These are phyloP conservation scores for Myotis daubentonii DNA, from an alignment of 2,797 vertebrate genomes.

Conservation along the genomic window DNA sequence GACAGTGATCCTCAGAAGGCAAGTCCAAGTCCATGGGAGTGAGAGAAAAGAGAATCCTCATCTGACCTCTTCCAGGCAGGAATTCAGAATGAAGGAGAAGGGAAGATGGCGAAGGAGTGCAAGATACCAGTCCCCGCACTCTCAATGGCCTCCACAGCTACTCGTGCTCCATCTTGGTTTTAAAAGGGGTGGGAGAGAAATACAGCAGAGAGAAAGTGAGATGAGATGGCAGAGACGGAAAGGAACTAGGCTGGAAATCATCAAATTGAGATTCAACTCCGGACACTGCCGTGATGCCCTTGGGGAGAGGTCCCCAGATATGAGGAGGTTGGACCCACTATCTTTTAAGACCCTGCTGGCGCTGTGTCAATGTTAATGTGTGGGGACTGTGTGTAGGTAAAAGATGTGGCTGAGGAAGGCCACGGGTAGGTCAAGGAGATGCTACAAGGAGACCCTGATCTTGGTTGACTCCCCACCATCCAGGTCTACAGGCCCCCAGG, in stretches of 20 bases:
- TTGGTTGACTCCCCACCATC: not conserved
- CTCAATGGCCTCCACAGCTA: not conserved
- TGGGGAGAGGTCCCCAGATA: not conserved
- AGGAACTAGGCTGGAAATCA: not conserved
- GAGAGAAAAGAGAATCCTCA: slow-evolving; percentile 65
- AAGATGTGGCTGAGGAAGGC: not conserved
- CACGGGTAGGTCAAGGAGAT: not conserved
- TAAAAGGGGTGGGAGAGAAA: not conserved
- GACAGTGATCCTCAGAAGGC: slow-evolving; percentile 66
- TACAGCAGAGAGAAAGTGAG: not conserved
- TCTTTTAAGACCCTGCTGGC: not conserved
- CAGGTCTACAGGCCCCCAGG: not conserved
- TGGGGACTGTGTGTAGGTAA: too few species aligned
- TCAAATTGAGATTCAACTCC: not conserved
- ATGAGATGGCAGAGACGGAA: not conserved
- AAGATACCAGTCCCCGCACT: too few species aligned
- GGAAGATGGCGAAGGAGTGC: not conserved
- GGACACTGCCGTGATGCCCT: not conserved
- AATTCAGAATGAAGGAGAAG: slow-evolving; percentile 60
- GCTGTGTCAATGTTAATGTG: too few species aligned
- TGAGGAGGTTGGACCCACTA: not conserved
- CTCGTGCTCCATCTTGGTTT: not conserved
- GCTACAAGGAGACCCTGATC: not conserved
- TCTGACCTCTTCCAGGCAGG: slow-evolving; percentile 71
- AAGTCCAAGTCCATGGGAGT: slow-evolving; percentile 73